These are phyloP conservation scores for Epinephelus coioides DNA, from an alignment of 2,797 vertebrate genomes.

Conservation along the genomic window DNA sequence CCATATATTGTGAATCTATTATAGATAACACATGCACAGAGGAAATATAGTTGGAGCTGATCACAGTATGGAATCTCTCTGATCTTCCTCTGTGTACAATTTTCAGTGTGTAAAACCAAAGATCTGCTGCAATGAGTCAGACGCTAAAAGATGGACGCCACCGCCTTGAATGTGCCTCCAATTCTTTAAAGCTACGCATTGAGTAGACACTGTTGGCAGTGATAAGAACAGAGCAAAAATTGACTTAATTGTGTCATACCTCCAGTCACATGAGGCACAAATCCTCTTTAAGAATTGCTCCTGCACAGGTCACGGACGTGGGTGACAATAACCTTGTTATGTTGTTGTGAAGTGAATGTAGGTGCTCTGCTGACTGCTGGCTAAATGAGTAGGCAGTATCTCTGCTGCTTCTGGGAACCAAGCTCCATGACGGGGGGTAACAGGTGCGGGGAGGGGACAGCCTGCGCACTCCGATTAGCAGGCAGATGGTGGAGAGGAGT, in stretches of 20 bases:
- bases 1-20: slow-evolving; percentile 12
- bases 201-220: background rate
- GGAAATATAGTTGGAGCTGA: background rate
- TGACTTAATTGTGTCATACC: background rate
- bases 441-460: slow-evolving; percentile 37
- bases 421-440: slow-evolving; percentile 31
- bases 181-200: slow-evolving; percentile 11
- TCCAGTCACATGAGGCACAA: slow-evolving; percentile 14
- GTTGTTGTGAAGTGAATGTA: slow-evolving; percentile 33
- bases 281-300: slow-evolving; percentile 13
- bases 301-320: background rate
- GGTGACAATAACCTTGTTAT: slow-evolving; percentile 46
- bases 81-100: slow-evolving; percentile 16
- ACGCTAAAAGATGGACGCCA: background rate
- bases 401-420: slow-evolving; percentile 21
- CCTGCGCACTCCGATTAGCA: slow-evolving; percentile 57
- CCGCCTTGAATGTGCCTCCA: slow-evolving; percentile 8
- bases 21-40: slow-evolving; percentile 7
- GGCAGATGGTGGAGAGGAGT: slow-evolving; percentile 57
- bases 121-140: slow-evolving; percentile 1
- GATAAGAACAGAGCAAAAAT: background rate
- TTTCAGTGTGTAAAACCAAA: slow-evolving; percentile 15
- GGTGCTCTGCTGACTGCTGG: slow-evolving; percentile 42
- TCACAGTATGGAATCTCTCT: slow-evolving; percentile 25
- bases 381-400: slow-evolving; percentile 47